Evolutionary conservation across 2,888 invertebrate genomes (phyloP), one percentile per base, ranked within the genome.

Genomic region (Ditylenchus weischeri): DNA sequence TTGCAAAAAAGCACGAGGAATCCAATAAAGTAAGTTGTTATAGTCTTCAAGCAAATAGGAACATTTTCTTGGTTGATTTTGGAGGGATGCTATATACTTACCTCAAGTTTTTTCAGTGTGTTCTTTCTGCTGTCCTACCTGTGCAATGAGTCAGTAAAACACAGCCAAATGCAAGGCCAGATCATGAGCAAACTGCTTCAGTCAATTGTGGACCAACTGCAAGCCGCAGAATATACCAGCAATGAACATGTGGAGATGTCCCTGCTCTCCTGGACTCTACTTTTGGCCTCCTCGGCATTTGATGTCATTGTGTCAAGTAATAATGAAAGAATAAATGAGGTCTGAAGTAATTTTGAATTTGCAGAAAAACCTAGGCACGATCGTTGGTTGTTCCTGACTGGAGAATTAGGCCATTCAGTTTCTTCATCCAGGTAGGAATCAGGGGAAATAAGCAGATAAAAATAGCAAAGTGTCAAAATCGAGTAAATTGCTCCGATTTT

Each of bases 351-450:
- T 54, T 43, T 3, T 18, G n/a, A 54, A 2, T 54, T 21, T 54
- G 21, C 29, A 54, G 54, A 29, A 18, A 54, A 54, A 54, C 54
- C 23, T 54, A 4, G 62, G 15, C n/a, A 62, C 15, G 72, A 72
- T 74, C 62, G 72, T 4, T 72, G 72, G 72, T 21, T 62, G 13
- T 72, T 72, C 57, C n/a, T 72, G 23, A 21, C 66, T 15, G 72
- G 72, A 15, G 43, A 63, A 6, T 72, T 72, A 8, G 59, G 59
- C 8, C 15, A 19, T 59, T 59, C 13, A 10, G 23, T 10, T 23
- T 54, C 57, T 18, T 54, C 57, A 29, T 23, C 57, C 23, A 23
- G 57, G 29, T 29, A 54, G 10, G 57, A 2, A 29, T 50, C 50
- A n/a, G n/a, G n/a, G n/a, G n/a, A n/a, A 50, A 19, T 29, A 29